These are phyloP conservation scores for Bagarius yarrelli DNA, from an alignment of 2,113 vertebrate genomes.

Conservation along the genomic window DNA sequence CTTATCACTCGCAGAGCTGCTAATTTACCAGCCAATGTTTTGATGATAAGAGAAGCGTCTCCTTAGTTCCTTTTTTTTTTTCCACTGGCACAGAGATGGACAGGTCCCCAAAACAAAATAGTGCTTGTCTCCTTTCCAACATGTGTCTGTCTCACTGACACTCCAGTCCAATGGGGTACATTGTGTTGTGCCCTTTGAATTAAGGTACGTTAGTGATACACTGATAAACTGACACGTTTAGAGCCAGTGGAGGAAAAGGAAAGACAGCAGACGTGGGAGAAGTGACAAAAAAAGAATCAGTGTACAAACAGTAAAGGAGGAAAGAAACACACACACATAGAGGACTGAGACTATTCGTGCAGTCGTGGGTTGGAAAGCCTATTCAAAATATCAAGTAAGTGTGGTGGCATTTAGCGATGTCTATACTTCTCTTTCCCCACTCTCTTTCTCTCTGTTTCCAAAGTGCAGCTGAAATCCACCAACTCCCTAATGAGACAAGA, in stretches of 20 bases:
- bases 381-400: slow-evolving; percentile 58
- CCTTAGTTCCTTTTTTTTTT: slow-evolving; percentile 57
- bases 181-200: slow-evolving; percentile 69
- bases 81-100: slow-evolving; percentile 67
- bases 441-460: slow-evolving; percentile 36
- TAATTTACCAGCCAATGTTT: slow-evolving; percentile 85
- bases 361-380: slow-evolving; percentile 47
- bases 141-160: slow-evolving; percentile 74
- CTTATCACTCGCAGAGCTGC: slow-evolving; percentile 83
- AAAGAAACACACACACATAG: slow-evolving; percentile 19
- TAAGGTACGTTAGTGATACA: slow-evolving; percentile 74
- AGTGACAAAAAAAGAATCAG: slow-evolving; percentile 20
- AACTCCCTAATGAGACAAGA: slow-evolving; percentile 61
- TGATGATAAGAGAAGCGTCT: slow-evolving; percentile 76
- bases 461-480: slow-evolving; percentile 52
- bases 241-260: slow-evolving; percentile 33
- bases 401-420: slow-evolving; percentile 58
- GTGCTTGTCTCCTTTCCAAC: slow-evolving; percentile 62
- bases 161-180: slow-evolving; percentile 65
- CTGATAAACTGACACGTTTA: slow-evolving; percentile 71
- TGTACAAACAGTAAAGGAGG: slow-evolving; percentile 4
- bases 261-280: slow-evolving; percentile 32
- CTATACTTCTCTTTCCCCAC: slow-evolving; percentile 45
- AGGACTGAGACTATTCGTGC: slow-evolving; percentile 35
- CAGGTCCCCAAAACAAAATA: slow-evolving; percentile 74